Evolutionary conservation across 2,113 vertebrate species (phyloP).

Genomic region (Apaloderma vittatum): DNA sequence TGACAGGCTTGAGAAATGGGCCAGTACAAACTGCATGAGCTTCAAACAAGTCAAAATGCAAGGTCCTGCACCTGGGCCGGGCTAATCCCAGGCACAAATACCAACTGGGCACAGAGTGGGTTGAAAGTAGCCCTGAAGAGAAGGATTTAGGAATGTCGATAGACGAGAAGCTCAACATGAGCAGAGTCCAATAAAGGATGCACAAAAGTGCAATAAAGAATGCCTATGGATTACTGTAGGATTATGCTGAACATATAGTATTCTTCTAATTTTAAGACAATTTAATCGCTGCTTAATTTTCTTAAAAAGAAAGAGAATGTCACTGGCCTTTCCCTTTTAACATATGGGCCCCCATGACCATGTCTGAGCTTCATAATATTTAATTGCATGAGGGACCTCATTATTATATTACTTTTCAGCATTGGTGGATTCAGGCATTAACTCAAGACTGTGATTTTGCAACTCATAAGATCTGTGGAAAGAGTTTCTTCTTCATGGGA

Average conservation of each 20-base stretch:
- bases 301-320: neutral
- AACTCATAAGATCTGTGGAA: neutral
- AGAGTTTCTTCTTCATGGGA: neutral
- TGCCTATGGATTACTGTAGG: neutral
- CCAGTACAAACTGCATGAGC: no score
- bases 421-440: neutral
- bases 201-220: neutral
- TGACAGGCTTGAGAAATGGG: no score
- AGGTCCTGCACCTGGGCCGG: no score
- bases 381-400: neutral
- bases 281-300: neutral
- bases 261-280: neutral
- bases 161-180: no score
- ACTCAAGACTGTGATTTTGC: neutral
- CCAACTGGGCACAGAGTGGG: no score
- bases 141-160: no score
- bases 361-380: neutral
- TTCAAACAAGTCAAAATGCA: no score
- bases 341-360: neutral
- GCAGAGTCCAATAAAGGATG: neutral
- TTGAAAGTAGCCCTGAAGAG: no score
- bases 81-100: no score
- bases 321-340: constrained; percentile 27
- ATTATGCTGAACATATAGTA: neutral
- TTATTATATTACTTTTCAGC: constrained; percentile 24